Base-by-base conservation (phyloP, 2,797 vertebrate species). In the Acridotheres tristis region DNA sequence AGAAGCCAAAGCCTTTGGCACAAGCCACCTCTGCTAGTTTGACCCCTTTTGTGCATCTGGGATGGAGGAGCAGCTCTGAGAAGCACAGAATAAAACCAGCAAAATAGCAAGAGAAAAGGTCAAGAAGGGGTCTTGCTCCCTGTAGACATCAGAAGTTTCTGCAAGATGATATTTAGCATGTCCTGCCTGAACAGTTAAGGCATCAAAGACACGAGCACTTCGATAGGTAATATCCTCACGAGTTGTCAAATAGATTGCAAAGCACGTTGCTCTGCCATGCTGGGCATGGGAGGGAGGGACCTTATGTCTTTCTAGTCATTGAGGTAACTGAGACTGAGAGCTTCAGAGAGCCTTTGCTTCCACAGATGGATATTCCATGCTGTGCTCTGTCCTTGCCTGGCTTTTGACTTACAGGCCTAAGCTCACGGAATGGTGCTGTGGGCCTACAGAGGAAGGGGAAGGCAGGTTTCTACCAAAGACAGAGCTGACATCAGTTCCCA, bases 91-190 rank as follows among this genome's bases (percentile, higher is more conserved):
- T 93, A 94, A 96, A 96, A 90, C 91, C 85, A 89, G 88, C 81
- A 88, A 94, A 95, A 94, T 71, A 91, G 94, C 86, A 79, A 94
- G 88, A 95, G 89, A 91, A 96, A 94, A 97, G 96, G 94, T 96
- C 97, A 92, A 87, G 87, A 86, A 90, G 75, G 61, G 88, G 91
- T 96, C 90, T 93, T 92, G 90, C 84, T 96, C 97, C 94, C 95
- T 94, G 90, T 92, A 96, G 96, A 91, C 94, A 95, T 92, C 92
- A 95, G 94, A 95, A 96, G 95, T 88, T 94, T 96, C 93, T 94
- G 94, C 83, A 89, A 95, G 91, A 94, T 88, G 94, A 96, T 96
- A 95, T 96, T 96, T 94, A 97, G 96, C 94, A 83, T 95, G 92
- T 95, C 93, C 92, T 95, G 85, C 90, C 90, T 90, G 93, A 95